phyloP scores from a whole-genome alignment of 2,888 invertebrate genomes.

The Trachelus stipa region DNA sequence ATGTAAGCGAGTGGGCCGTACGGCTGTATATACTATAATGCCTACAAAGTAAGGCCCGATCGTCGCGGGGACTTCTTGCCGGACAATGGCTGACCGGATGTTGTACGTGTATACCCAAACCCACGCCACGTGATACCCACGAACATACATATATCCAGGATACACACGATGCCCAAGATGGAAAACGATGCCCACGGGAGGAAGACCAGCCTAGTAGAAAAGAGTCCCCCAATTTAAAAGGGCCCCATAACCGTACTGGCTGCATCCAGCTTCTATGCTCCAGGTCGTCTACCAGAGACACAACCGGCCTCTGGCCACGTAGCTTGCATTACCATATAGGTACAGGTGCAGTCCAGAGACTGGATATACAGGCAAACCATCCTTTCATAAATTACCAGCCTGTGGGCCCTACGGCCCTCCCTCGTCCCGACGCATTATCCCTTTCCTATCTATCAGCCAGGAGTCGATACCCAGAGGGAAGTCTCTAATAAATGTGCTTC shows the following conservation, averaged over 20 bases:
- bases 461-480: background rate
- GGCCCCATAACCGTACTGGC: no score
- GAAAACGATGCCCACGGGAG: conserved; percentile 2
- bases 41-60: conserved; percentile 46
- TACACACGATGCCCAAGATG: background rate
- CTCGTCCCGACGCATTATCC: conserved; percentile 16
- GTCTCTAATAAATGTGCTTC: background rate
- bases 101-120: conserved; percentile 54
- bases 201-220: background rate
- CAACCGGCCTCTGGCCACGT: no score
- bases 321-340: conserved; percentile 41
- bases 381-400: conserved; percentile 32
- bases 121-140: conserved; percentile 43
- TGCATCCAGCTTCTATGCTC: no score
- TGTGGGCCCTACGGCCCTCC: conserved; percentile 13
- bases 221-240: no score
- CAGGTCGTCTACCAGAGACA: no score
- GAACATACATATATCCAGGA: background rate
- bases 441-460: background rate
- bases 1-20: conserved; percentile 22
- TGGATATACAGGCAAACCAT: conserved; percentile 24
- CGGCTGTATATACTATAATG: conserved; percentile 1
- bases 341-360: conserved; percentile 30
- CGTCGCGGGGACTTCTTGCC: conserved; percentile 31
- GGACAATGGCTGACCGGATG: conserved; percentile 60